phyloP scores from a whole-genome alignment of 2,797 vertebrate species.

The Gephyroberyx darwinii region DNA sequence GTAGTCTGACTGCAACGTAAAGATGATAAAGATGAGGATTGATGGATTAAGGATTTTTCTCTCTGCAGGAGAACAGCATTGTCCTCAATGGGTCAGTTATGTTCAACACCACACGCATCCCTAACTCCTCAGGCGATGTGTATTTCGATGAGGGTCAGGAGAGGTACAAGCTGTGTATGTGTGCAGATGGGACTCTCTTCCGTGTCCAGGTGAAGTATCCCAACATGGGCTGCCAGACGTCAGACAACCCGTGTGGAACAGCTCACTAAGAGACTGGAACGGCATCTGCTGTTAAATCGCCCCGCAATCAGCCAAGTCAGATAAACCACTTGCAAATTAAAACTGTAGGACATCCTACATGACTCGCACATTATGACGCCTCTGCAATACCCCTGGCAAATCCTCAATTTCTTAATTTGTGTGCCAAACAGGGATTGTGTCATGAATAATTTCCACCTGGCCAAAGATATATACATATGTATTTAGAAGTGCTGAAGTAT shows the following conservation, averaged over 20 bases:
- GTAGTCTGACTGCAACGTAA: neutral
- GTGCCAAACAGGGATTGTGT: constrained; percentile 34
- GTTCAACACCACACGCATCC: constrained; percentile 90
- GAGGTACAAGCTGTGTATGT: constrained; percentile 98
- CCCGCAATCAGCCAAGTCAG: constrained; percentile 28
- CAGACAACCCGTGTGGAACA: constrained; percentile 90
- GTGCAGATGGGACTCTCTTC: constrained; percentile 94
- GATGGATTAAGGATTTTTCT: constrained; percentile 8
- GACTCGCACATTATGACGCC: constrained; percentile 40
- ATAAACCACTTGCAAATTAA: constrained; percentile 6
- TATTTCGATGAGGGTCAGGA: constrained; percentile 85
- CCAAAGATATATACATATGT: constrained; percentile 54
- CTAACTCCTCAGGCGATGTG: constrained; percentile 87
- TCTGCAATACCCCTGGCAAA: constrained; percentile 31
- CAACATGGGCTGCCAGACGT: constrained; percentile 96
- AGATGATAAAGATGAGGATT: neutral
- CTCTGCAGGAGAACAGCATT: constrained; percentile 92
- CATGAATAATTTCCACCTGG: constrained; percentile 41
- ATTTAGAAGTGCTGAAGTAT: constrained; percentile 23
- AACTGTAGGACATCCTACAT: constrained; percentile 16
- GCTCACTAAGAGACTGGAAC: constrained; percentile 71
- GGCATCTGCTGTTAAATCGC: constrained; percentile 23
- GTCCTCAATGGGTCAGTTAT: constrained; percentile 94
- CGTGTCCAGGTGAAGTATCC: constrained; percentile 90
- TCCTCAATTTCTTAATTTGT: constrained; percentile 28